Conservation (phyloP, 2,888 invertebrate genomes). For the Galerucella pusilla region DNA sequence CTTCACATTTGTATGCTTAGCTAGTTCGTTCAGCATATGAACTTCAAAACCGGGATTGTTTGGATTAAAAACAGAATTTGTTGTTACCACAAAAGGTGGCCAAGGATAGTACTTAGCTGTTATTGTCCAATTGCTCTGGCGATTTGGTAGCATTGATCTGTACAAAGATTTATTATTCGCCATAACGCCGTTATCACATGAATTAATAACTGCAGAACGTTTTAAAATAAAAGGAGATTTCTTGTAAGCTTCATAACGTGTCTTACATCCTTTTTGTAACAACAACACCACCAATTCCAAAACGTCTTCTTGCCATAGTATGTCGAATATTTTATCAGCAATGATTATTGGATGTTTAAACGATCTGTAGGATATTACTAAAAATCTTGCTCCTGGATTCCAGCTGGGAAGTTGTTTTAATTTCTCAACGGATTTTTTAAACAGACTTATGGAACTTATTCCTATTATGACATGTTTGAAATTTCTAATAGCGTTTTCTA, state of each 20-base stretch:
- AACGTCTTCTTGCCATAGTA: not conserved
- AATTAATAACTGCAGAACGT: not conserved
- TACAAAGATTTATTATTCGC: not conserved
- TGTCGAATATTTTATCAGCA: not conserved
- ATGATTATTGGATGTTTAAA: not conserved
- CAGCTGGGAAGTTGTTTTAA: not conserved
- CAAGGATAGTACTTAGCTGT: not conserved
- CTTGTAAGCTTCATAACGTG: not conserved
- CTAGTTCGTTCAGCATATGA: not conserved
- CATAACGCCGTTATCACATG: constrained; percentile 1
- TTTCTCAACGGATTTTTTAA: not conserved
- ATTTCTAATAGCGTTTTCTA: not conserved
- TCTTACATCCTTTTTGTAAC: not conserved
- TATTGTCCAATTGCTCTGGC: not conserved
- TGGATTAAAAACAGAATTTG: not conserved
- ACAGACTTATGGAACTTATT: not conserved
- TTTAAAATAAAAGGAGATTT: not conserved
- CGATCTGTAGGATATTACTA: not conserved
- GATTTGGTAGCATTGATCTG: not conserved
- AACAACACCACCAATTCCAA: not conserved
- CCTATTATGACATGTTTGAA: not conserved
- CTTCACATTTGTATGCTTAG: not conserved
- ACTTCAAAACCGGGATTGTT: not conserved
- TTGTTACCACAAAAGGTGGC: not conserved
- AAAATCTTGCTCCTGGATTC: not conserved